Evolutionary conservation across 2,888 invertebrate genomes (phyloP), one percentile per base, ranked within the genome.

Genomic region (Torymus aiolomorphi): DNA sequence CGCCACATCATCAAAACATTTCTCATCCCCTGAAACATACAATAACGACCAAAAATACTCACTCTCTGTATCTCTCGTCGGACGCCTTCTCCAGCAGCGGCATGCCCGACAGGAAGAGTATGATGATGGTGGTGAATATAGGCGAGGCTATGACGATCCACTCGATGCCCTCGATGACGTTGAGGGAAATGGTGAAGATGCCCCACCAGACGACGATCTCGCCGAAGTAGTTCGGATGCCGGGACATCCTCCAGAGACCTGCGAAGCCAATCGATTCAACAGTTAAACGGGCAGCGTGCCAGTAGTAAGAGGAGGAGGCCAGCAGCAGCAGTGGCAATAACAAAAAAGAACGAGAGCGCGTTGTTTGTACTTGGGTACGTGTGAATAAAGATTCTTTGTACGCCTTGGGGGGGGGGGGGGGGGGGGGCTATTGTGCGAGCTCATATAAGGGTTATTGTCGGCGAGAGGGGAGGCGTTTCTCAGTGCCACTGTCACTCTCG

Each of bases 201-300:
- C 98, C 97, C 96, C 97, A 96, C 97, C 98, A 97, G 16, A 98
- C 92, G 0, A 97, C 93, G 13, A 97, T 96, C 91, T 98, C 98
- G 0, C 98, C 98, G 88, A 98, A 97, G 89, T 97, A 98, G 90
- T 98, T 98, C 0, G 98, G 98, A 91, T 98, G 97, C 81, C 98
- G 92, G 0, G 97, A 97, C 62, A 97, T 90, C 57, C 95, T 93
- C 97, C 97, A 98, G 12, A 97, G 91, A 2, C 96, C 95, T 93
- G 31, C 31, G 2, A 31, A 31, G 20, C 10, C 12, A 31, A 72
- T 61, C 54, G 67, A 71, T 65, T 66, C 65, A 24, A 62, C 61
- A 59, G 56, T 69, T 54, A 13, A 18, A 14, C 3, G 24, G 70
- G 54, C 76, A 56, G 24, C 4, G 42, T 54, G 62, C 56, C 69